Conservation (phyloP, 2,797 vertebrate genomes). For the Bradypodion ventrale region DNA sequence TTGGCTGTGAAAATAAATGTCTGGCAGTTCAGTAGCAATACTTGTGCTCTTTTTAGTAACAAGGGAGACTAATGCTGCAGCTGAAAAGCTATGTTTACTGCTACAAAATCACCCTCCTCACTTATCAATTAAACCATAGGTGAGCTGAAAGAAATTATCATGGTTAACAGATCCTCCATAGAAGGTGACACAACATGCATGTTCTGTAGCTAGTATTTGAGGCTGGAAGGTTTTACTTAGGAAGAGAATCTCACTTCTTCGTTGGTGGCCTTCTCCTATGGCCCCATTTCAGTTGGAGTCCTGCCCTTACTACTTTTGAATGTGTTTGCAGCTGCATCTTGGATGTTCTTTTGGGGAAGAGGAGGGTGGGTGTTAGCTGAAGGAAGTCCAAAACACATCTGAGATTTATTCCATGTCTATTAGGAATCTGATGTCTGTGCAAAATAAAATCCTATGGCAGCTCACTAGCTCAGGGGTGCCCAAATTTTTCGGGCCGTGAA, state of each 20-base stretch:
- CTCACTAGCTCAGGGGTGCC: too few species aligned
- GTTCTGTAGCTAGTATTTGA: not conserved
- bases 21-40: not conserved
- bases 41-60: conserved; percentile 6
- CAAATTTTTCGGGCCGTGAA: too few species aligned
- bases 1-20: conserved; percentile 11
- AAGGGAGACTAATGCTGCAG: not conserved
- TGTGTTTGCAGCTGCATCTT: not conserved
- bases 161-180: conserved; percentile 15
- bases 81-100: conserved; percentile 28
- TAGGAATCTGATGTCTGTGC: not conserved
- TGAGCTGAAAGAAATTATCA: not conserved
- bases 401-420: not conserved
- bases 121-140: not conserved
- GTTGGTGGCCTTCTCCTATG: not conserved
- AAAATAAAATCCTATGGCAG: not conserved
- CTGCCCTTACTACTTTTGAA: conserved; percentile 3
- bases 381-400: not conserved
- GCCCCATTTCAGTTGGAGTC: conserved; percentile 5
- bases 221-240: not conserved
- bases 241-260: not conserved
- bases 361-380: not conserved
- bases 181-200: not conserved
- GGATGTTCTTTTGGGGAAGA: not conserved
- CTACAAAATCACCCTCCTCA: not conserved